Base-by-base conservation (phyloP, 2,888 invertebrate genomes). In the Syrphus vitripennis region DNA sequence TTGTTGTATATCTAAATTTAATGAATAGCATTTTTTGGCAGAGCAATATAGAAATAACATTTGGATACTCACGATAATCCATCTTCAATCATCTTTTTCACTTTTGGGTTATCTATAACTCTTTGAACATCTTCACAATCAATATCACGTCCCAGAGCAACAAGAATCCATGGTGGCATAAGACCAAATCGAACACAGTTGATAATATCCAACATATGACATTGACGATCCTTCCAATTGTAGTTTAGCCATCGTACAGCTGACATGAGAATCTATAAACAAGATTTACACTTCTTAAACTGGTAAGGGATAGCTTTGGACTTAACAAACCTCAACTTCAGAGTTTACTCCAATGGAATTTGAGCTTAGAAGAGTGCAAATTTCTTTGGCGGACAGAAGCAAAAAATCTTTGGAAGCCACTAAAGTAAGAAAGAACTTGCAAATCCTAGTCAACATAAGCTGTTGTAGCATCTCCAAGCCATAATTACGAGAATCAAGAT, bases 21-120 rank as follows among this genome's bases (percentile, higher is more conserved):
- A 24, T 21, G 16, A 14, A 4, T 24, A 9, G 16, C n/a, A 40
- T 10, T 10, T 4, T 14, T 4, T 2, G 5, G 12, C 3, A 21
- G 12, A 4, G 1, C 5, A 48, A 14, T 6, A 26, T 34, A 10
- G 34, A 14, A 24, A 4, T 5, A 12, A 24, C 4, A 50, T 24
- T 14, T n/a, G n/a, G 6, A 50, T 24, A 93, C 95, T 94, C 92
- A 96, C 96, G 96, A 95, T 29, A 97, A 93, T 26, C 96, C 97
- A 90, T 97, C 96, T 89, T 96, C 96, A 19, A 97, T 95, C 95
- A 96, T 95, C 90, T 96, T 95, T 89, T 95, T 95, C 21, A 97
- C 95, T 87, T 95, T 95, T 0, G 95, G 93, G 88, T 95, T 94
- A 74, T 94, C 94, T 75, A 95, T 94, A 10, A 97, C 93, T 83